These are phyloP conservation scores for Sycophaga agraensis DNA, from an alignment of 1,140 invertebrate genomes.

Conservation along the genomic window DNA sequence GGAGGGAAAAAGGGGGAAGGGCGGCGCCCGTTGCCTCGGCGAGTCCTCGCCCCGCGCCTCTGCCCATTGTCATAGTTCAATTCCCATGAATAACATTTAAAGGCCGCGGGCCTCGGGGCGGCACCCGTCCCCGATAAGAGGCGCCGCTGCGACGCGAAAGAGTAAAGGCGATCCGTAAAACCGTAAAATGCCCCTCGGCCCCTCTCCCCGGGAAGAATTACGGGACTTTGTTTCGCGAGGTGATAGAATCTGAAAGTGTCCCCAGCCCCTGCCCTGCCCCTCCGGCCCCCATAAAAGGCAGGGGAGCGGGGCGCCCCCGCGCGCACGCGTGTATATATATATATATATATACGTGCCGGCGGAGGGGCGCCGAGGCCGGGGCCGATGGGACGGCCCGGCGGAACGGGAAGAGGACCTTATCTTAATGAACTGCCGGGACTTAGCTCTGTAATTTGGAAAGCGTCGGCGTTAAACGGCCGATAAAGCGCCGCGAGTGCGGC, in stretches of 20 bases:
- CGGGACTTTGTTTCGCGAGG: slow-evolving; percentile 36
- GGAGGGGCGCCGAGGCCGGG: too few relatives aligned
- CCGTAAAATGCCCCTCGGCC: not conserved
- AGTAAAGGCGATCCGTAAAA: slow-evolving; percentile 17
- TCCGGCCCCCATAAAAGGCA: too few relatives aligned
- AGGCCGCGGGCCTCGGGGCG: not conserved
- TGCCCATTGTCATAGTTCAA: slow-evolving; percentile 20
- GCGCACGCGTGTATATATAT: not conserved
- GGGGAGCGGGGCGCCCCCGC: not conserved
- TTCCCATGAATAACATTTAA: slow-evolving; percentile 23
- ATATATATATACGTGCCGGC: not conserved
- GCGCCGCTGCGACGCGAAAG: not conserved
- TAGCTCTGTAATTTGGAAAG: slow-evolving; percentile 32
- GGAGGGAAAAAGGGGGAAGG: too few relatives aligned
- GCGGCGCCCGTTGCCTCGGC: too few relatives aligned
- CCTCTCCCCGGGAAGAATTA: slow-evolving; percentile 28
- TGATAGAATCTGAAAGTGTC: slow-evolving; percentile 38
- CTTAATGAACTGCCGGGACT: slow-evolving; percentile 45
- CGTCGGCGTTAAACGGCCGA: slow-evolving; percentile 17
- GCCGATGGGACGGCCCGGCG: not conserved
- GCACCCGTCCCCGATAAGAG: not conserved
- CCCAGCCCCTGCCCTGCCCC: not conserved
- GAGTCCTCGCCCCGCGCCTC: too few relatives aligned
- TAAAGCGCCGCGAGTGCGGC: too few relatives aligned
- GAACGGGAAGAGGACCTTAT: slow-evolving; percentile 37